A percentile compares a stretch with the other conserved stretches of the same genome.
These are phyloP conservation scores for Corapipo altera DNA, from an alignment of 2,113 vertebrate species.

Conservation along the genomic window DNA sequence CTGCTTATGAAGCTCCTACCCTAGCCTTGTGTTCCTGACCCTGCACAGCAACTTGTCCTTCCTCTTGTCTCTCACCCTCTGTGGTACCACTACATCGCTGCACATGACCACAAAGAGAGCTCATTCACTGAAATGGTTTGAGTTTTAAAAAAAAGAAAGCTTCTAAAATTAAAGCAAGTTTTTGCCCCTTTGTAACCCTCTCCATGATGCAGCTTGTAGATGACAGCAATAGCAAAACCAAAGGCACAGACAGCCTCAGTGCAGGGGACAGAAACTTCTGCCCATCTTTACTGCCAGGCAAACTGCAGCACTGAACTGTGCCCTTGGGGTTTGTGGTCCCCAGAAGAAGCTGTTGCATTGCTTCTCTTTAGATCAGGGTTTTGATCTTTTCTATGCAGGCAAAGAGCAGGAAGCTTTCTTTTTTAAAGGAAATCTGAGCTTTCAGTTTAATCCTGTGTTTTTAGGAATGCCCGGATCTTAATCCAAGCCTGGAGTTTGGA, in stretches of 20 bases:
- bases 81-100: neutral
- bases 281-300: neutral
- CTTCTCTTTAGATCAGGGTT: neutral
- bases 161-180: neutral
- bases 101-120: neutral
- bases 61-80: neutral
- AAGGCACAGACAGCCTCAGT: neutral
- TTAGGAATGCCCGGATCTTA: constrained; percentile 37
- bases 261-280: neutral
- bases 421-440: constrained; percentile 57
- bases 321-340: neutral
- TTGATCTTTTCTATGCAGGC: constrained; percentile 29
- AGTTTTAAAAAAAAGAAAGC: neutral
- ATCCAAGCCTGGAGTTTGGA: constrained; percentile 31
- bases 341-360: neutral
- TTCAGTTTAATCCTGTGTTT: constrained; percentile 54
- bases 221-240: neutral
- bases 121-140: neutral
- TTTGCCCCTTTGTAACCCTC: neutral
- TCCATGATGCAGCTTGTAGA: neutral
- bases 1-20: neutral
- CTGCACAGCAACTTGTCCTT: neutral
- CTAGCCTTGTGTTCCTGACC: neutral
- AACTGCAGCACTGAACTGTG: neutral
- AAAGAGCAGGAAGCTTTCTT: constrained; percentile 23